These are phyloP conservation scores for Epistrophella euchroma DNA, from an alignment of 2,888 invertebrate species.

Conservation along the genomic window DNA sequence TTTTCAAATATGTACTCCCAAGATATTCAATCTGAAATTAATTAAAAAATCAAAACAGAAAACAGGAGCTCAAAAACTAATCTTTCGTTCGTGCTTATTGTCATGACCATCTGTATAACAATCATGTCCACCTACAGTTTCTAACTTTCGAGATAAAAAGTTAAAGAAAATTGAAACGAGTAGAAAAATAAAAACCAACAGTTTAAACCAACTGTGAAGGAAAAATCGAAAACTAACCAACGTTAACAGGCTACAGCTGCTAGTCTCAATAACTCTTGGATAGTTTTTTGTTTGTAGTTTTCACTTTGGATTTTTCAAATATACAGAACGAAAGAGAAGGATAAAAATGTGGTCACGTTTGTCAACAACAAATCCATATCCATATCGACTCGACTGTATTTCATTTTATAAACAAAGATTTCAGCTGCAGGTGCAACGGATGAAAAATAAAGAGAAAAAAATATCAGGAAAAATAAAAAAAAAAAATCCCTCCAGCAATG, in stretches of 20 bases:
- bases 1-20: neutral
- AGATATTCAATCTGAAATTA: conserved; percentile 45
- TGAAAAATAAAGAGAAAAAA: neutral
- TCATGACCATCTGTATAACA: conserved; percentile 40
- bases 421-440: conserved; percentile 47
- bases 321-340: conserved; percentile 5
- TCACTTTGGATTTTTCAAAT: conserved; percentile 16
- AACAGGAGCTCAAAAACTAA: conserved; percentile 30
- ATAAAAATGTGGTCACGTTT: conserved; percentile 68
- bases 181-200: conserved; percentile 1
- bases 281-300: conserved; percentile 24
- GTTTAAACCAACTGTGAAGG: conserved; percentile 42
- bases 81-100: conserved; percentile 12
- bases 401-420: too few species aligned
- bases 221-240: conserved; percentile 58
- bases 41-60: conserved; percentile 47
- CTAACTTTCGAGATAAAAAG: conserved; percentile 18
- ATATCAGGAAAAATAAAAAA: neutral
- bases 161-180: conserved; percentile 15
- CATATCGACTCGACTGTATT: too few species aligned
- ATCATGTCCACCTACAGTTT: neutral
- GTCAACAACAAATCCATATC: conserved; percentile 57
- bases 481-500: neutral
- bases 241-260: neutral
- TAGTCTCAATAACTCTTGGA: conserved; percentile 34